Evolutionary conservation across 2,113 vertebrate genomes (phyloP).

Genomic region (Oophaga pumilio): DNA sequence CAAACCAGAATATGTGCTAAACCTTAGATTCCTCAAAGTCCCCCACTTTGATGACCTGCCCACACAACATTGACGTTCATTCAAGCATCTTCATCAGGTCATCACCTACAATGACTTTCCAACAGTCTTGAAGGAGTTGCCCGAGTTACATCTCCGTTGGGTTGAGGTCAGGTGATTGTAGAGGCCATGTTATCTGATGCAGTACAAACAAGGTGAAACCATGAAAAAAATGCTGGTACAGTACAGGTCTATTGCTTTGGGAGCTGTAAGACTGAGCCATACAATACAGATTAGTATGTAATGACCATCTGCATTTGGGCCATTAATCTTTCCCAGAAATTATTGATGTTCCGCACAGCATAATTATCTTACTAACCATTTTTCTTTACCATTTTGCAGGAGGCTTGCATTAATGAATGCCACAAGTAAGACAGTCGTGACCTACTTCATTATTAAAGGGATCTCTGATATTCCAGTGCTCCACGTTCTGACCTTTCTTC

Average conservation of each 20-base stretch:
- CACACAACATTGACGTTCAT: too few species aligned
- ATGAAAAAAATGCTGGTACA: not conserved
- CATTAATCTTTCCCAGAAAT: not conserved
- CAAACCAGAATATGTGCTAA: too few species aligned
- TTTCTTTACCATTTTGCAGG: not conserved
- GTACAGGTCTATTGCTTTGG: not conserved
- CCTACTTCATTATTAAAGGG: constrained; percentile 58
- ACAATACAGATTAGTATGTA: not conserved
- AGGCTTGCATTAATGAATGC: not conserved
- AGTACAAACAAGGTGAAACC: too few species aligned
- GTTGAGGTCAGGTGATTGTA: too few species aligned
- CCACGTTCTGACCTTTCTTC: not conserved
- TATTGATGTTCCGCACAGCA: not conserved
- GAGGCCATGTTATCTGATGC: too few species aligned
- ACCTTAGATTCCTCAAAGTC: too few species aligned
- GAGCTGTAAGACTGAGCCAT: not conserved
- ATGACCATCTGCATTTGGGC: not conserved
- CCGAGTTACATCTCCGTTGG: too few species aligned
- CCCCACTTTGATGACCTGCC: too few species aligned
- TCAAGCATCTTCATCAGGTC: too few species aligned
- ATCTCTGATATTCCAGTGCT: constrained; percentile 55
- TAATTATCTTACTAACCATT: not conserved
- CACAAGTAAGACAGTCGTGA: not conserved
- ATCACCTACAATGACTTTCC: too few species aligned
- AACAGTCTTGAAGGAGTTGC: too few species aligned